A percentile compares a stretch with the other conserved stretches of the same genome.
Conservation (phyloP, 2,888 invertebrate species). For the Beris morrisii region DNA sequence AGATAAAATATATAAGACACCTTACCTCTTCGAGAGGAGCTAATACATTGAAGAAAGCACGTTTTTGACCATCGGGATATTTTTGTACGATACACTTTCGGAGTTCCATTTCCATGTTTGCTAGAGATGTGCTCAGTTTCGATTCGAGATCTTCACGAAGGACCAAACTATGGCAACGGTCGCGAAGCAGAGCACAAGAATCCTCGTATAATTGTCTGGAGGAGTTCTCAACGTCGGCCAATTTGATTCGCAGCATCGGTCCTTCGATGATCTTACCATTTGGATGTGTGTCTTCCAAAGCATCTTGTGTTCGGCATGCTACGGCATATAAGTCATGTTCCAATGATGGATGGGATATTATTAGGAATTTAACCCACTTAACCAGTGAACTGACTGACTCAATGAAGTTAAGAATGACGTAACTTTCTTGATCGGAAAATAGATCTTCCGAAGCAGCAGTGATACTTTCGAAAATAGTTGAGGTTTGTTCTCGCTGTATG, state of each 20-base stretch:
- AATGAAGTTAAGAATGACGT: slow-evolving; percentile 71
- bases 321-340: slow-evolving; percentile 75
- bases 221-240: slow-evolving; percentile 63
- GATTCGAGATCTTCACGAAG: slow-evolving; percentile 69
- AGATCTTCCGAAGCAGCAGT: slow-evolving; percentile 54
- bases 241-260: slow-evolving; percentile 70
- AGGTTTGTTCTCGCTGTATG: slow-evolving; percentile 57
- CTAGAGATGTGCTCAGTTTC: slow-evolving; percentile 67
- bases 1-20: slow-evolving; percentile 11
- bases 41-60: slow-evolving; percentile 54
- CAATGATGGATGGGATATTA: slow-evolving; percentile 68
- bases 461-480: slow-evolving; percentile 51
- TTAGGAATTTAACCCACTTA: slow-evolving; percentile 74
- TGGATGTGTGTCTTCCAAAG: slow-evolving; percentile 75
- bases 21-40: slow-evolving; percentile 55
- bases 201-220: slow-evolving; percentile 68
- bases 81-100: slow-evolving; percentile 65
- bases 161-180: slow-evolving; percentile 67
- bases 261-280: slow-evolving; percentile 80
- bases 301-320: slow-evolving; percentile 70
- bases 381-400: slow-evolving; percentile 84
- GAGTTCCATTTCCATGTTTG: slow-evolving; percentile 72
- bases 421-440: slow-evolving; percentile 57
- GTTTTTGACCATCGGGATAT: slow-evolving; percentile 52
- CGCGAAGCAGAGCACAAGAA: slow-evolving; percentile 69